These are phyloP conservation scores for Bradypodion pumilum DNA, from an alignment of 2,797 vertebrate species.

Conservation along the genomic window DNA sequence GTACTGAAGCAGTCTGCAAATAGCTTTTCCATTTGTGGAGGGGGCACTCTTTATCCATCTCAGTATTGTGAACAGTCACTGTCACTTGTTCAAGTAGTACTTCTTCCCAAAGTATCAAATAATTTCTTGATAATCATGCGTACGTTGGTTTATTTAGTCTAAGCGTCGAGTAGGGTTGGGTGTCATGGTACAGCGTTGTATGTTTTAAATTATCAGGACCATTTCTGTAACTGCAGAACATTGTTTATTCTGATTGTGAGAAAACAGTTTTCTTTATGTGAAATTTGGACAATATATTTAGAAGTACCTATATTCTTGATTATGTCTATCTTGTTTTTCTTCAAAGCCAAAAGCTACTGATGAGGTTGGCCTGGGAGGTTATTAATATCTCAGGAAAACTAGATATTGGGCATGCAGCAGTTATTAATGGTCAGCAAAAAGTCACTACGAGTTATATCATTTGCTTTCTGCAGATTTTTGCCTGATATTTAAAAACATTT, in stretches of 20 bases:
- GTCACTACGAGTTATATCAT: too few species aligned
- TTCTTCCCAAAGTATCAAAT: background rate
- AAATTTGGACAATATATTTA: background rate
- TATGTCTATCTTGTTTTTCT: background rate
- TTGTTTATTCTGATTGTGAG: background rate
- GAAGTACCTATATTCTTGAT: background rate
- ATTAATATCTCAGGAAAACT: background rate
- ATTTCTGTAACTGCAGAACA: background rate
- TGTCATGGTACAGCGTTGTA: background rate
- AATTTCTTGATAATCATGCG: background rate
- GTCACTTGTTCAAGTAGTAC: background rate
- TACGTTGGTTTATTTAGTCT: background rate
- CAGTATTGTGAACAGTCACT: background rate
- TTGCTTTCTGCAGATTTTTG: too few species aligned
- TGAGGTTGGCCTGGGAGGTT: background rate
- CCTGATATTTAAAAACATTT: too few species aligned
- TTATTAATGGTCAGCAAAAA: too few species aligned
- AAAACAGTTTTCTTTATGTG: background rate
- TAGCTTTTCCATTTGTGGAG: background rate
- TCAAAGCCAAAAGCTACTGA: background rate
- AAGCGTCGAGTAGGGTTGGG: background rate
- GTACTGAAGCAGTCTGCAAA: background rate
- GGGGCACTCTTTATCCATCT: background rate
- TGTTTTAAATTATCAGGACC: background rate
- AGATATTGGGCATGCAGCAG: background rate